Percentiles rank a stretch among this genome's conserved stretches.
These are phyloP conservation scores for Procambarus clarkii DNA, from an alignment of 1,140 invertebrate genomes.

Conservation along the genomic window DNA sequence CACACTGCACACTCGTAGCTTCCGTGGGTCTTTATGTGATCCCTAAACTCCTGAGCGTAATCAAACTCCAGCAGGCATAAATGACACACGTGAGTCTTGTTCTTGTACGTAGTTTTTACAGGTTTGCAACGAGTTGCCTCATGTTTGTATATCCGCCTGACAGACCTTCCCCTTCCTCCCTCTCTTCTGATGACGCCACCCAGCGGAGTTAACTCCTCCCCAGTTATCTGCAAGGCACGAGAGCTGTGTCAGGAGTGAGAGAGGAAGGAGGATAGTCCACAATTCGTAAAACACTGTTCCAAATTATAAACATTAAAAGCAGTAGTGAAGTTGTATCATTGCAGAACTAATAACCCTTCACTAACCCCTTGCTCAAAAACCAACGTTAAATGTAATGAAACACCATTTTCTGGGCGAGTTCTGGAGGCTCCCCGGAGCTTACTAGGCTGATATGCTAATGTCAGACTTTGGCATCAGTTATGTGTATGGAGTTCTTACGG, in stretches of 20 bases:
- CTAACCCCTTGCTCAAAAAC: too few species aligned
- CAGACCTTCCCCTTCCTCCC: neutral
- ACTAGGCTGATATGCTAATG: too few species aligned
- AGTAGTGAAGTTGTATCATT: too few species aligned
- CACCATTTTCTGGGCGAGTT: too few species aligned
- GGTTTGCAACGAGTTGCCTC: neutral
- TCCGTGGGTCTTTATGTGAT: constrained; percentile 44
- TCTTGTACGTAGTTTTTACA: constrained; percentile 22
- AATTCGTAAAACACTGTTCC: neutral
- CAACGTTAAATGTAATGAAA: too few species aligned
- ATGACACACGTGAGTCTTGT: constrained; percentile 24
- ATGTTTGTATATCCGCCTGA: neutral
- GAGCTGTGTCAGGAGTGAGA: constrained; percentile 30
- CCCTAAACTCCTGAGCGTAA: constrained; percentile 29
- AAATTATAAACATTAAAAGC: too few species aligned
- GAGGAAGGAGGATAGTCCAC: neutral
- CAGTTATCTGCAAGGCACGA: constrained; percentile 45
- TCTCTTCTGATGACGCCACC: neutral
- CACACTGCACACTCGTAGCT: constrained; percentile 42
- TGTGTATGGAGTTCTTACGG: too few species aligned
- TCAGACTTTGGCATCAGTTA: too few species aligned
- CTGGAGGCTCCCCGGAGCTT: too few species aligned
- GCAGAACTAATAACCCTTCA: too few species aligned
- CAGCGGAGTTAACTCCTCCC: neutral
- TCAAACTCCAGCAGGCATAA: constrained; percentile 35